phyloP scores from a whole-genome alignment of 2,888 invertebrate genomes.

The Ichneumoninae sp. region DNA sequence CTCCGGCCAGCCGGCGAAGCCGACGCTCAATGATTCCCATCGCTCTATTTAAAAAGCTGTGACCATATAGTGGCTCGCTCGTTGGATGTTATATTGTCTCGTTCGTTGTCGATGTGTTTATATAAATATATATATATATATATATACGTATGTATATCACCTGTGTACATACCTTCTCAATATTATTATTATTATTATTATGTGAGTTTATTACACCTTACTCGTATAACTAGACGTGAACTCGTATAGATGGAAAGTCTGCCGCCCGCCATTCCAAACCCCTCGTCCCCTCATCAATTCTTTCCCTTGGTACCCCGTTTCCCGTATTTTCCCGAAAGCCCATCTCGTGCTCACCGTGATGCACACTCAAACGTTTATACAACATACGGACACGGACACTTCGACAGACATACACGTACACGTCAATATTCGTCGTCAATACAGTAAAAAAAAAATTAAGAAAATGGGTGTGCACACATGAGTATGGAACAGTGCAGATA shows the following conservation, averaged over 20 bases:
- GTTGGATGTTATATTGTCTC: conserved; percentile 84
- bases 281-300: conserved; percentile 35
- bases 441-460: background rate
- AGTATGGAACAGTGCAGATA: conserved; percentile 79
- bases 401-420: conserved; percentile 60
- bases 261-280: conserved; percentile 40
- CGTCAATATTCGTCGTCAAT: conserved; percentile 36
- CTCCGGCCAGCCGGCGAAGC: conserved; percentile 54
- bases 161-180: no score
- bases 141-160: no score
- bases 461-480: conserved; percentile 52
- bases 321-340: conserved; percentile 43
- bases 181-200: conserved; percentile 80
- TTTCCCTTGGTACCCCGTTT: conserved; percentile 57
- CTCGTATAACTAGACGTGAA: conserved; percentile 76
- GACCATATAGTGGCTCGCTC: conserved; percentile 84
- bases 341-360: conserved; percentile 49
- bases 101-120: conserved; percentile 84
- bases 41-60: conserved; percentile 82
- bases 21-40: conserved; percentile 61
- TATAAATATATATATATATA: conserved; percentile 42
- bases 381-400: conserved; percentile 41
- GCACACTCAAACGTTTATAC: conserved; percentile 42
- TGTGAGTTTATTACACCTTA: conserved; percentile 79
- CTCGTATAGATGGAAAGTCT: conserved; percentile 69